These are phyloP conservation scores for Sycophila sp. DNA, from an alignment of 1,140 invertebrate genomes.

Conservation along the genomic window DNA sequence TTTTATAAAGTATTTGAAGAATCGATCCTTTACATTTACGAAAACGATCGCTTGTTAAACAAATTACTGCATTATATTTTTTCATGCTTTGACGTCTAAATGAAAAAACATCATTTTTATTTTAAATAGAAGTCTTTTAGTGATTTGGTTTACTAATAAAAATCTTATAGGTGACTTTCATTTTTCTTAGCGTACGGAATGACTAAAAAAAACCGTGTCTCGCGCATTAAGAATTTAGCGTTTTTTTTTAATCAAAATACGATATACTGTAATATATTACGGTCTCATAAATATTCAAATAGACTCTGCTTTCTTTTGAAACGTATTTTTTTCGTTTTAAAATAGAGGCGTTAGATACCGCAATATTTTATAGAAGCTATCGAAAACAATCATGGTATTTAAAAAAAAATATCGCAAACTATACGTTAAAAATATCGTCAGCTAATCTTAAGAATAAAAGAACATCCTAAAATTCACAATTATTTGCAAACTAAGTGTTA, in stretches of 20 bases:
- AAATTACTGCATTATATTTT: neutral
- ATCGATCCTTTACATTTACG: neutral
- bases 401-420: no score
- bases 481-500: no score
- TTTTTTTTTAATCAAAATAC: constrained; percentile 2
- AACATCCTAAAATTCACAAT: no score
- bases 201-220: no score
- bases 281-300: constrained; percentile 15
- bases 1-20: no score
- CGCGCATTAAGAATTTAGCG: neutral
- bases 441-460: no score
- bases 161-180: constrained; percentile 19
- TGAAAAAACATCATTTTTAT: no score
- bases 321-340: neutral
- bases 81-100: no score
- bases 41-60: neutral
- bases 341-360: no score
- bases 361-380: no score
- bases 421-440: no score
- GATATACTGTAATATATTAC: neutral
- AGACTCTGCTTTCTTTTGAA: neutral
- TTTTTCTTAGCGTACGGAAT: neutral
- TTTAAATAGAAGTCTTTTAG: neutral
- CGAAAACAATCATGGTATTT: no score
- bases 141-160: constrained; percentile 6